These are phyloP conservation scores for Carabus problematicus DNA, from an alignment of 2,888 invertebrate species.

Conservation along the genomic window DNA sequence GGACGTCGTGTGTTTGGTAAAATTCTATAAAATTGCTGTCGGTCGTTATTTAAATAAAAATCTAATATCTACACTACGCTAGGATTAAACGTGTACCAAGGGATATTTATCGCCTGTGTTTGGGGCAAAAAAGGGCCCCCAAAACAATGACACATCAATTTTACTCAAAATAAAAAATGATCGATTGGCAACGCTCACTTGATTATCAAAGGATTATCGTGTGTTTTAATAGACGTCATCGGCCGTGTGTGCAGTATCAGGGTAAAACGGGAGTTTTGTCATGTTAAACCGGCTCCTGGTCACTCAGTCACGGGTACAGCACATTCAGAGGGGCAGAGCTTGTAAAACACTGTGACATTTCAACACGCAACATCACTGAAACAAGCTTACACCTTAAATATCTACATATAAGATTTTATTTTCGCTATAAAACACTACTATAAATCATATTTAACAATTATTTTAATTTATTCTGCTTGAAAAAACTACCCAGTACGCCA, in stretches of 20 bases:
- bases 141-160: conserved; percentile 57
- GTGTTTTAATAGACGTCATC: conserved; percentile 49
- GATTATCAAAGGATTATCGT: conserved; percentile 59
- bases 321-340: neutral
- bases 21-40: no score
- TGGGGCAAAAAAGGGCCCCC: conserved; percentile 29
- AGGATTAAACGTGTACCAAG: conserved; percentile 19
- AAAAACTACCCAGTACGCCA: neutral
- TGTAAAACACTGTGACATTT: conserved; percentile 7
- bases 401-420: no score
- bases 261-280: conserved; percentile 52
- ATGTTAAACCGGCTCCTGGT: conserved; percentile 54
- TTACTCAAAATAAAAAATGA: conserved; percentile 58
- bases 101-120: conserved; percentile 20
- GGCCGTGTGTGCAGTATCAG: neutral
- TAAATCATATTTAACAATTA: no score
- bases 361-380: no score
- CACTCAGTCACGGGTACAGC: conserved; percentile 40
- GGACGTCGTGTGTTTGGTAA: no score
- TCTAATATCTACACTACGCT: conserved; percentile 27
- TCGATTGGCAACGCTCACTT: conserved; percentile 59
- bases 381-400: no score
- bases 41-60: conserved; percentile 20
- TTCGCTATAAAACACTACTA: neutral
- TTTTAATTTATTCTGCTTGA: neutral